These are phyloP conservation scores for Leuciscus waleckii DNA, from an alignment of 2,797 vertebrate genomes.

Conservation along the genomic window DNA sequence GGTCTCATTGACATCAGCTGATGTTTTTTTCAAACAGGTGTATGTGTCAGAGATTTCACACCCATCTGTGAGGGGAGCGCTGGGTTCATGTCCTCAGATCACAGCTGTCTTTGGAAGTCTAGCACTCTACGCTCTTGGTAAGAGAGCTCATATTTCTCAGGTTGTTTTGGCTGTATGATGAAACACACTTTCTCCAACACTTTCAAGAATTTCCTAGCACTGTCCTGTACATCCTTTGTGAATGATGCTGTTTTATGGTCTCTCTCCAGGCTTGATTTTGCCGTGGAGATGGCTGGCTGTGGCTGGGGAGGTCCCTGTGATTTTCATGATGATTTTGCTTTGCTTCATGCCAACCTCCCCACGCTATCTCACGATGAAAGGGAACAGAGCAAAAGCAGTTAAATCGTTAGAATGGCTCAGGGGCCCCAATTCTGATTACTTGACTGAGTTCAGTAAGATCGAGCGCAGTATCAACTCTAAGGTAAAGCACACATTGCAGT, in stretches of 20 bases:
- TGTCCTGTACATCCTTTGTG: background rate
- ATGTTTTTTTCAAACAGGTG: slow-evolving; percentile 77
- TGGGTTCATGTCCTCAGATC: slow-evolving; percentile 93
- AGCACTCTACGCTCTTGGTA: slow-evolving; percentile 85
- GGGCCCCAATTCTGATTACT: slow-evolving; percentile 75
- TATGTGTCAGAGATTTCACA: slow-evolving; percentile 96
- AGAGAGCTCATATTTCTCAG: slow-evolving; percentile 53
- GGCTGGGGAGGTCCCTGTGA: slow-evolving; percentile 82
- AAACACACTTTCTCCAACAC: background rate
- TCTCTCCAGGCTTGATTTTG: slow-evolving; percentile 80
- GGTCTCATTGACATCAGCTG: slow-evolving; percentile 13
- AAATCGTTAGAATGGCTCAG: slow-evolving; percentile 86
- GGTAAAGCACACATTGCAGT: slow-evolving; percentile 69
- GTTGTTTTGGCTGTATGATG: background rate
- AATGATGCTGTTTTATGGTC: slow-evolving; percentile 4
- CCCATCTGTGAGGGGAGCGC: slow-evolving; percentile 81
- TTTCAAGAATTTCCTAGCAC: background rate
- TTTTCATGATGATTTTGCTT: slow-evolving; percentile 85
- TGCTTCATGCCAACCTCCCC: slow-evolving; percentile 92
- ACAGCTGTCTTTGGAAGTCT: slow-evolving; percentile 91
- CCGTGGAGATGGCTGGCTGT: slow-evolving; percentile 93
- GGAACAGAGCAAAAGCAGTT: slow-evolving; percentile 78
- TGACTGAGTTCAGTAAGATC: slow-evolving; percentile 79
- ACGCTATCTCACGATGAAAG: slow-evolving; percentile 87
- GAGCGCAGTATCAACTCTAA: slow-evolving; percentile 76